A percentile compares a stretch with the other conserved stretches of the same genome.
These are phyloP conservation scores for Todiramphus chloris DNA, from an alignment of 2,113 vertebrate genomes.

Conservation along the genomic window DNA sequence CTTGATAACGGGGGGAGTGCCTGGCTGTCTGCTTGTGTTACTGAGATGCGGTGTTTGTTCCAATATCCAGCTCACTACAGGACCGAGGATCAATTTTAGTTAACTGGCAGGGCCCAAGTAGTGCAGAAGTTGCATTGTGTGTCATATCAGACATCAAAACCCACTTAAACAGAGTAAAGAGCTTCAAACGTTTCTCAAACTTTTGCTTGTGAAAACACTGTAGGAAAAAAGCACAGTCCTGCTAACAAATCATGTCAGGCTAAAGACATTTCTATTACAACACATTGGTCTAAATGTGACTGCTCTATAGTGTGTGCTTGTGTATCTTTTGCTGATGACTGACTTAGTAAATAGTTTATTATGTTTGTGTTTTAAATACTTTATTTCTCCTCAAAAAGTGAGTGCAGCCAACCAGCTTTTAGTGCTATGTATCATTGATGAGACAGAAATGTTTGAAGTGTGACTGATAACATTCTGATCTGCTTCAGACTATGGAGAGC, in stretches of 20 bases:
- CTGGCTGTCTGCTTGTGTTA: background rate
- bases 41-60: background rate
- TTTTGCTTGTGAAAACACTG: background rate
- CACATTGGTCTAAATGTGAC: background rate
- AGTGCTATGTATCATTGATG: background rate
- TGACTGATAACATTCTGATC: background rate
- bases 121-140: background rate
- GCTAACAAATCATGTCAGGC: background rate
- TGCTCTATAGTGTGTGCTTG: background rate
- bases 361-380: background rate
- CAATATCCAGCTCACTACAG: background rate
- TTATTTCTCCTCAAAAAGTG: background rate
- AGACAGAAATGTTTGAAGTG: background rate
- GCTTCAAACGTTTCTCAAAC: accelerated
- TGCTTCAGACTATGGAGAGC: background rate
- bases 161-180: background rate
- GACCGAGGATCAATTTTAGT: background rate
- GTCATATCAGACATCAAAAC: background rate
- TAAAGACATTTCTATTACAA: background rate
- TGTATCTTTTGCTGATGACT: background rate
- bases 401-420: background rate
- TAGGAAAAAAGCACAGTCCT: background rate
- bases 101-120: background rate
- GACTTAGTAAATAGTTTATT: background rate
- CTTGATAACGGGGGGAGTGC: background rate